Evolutionary conservation across 2,888 invertebrate species (phyloP).

Genomic region (Pammene fasciana): DNA sequence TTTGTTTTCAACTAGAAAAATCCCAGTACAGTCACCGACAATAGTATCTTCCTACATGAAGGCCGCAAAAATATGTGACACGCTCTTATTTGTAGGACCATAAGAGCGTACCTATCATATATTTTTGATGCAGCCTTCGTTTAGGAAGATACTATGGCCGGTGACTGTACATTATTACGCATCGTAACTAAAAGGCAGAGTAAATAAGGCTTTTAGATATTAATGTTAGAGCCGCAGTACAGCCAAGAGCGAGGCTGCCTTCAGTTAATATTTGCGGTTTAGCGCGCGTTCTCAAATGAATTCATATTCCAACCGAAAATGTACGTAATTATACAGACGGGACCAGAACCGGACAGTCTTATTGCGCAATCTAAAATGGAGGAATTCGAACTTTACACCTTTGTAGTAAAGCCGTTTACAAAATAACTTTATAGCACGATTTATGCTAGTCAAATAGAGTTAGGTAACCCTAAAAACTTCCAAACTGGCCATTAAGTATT

Average conservation of each 20-base stretch:
- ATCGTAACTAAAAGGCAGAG: neutral
- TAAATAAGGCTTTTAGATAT: neutral
- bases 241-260: neutral
- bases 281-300: slow-evolving; percentile 28
- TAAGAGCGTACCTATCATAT: too few relatives aligned
- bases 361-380: neutral
- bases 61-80: too few relatives aligned
- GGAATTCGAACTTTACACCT: neutral
- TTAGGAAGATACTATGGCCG: too few relatives aligned
- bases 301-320: slow-evolving; percentile 27
- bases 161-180: neutral
- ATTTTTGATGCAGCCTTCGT: neutral
- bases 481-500: slow-evolving; percentile 6
- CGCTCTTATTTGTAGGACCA: too few relatives aligned
- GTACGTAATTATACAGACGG: slow-evolving; percentile 21
- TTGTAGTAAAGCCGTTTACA: neutral
- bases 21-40: too few relatives aligned
- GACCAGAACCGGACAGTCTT: neutral
- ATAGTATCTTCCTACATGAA: too few relatives aligned
- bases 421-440: neutral
- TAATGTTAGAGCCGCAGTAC: neutral
- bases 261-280: slow-evolving; percentile 29
- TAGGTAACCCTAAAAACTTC: slow-evolving; percentile 13
- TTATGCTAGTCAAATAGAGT: neutral
- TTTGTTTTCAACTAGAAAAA: too few relatives aligned